phyloP scores from a whole-genome alignment of 2,797 vertebrate species.

The Xerus rutilus region DNA sequence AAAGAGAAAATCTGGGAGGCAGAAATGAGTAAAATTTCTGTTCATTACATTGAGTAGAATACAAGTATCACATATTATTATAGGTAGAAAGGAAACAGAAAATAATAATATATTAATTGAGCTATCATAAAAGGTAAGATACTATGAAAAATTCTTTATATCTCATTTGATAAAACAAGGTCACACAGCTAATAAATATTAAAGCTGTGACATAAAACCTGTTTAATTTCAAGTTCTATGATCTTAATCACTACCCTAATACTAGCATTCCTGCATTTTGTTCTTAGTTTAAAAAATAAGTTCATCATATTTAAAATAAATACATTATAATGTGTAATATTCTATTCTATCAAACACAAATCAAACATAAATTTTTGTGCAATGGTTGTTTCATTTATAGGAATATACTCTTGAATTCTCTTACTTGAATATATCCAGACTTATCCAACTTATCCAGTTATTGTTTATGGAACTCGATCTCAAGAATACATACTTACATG shows the following conservation, averaged over 20 bases:
- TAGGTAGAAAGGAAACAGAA: neutral
- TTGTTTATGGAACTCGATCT: neutral
- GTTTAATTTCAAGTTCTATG: neutral
- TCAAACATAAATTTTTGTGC: neutral
- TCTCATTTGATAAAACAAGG: neutral
- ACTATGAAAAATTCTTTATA: neutral
- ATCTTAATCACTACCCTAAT: neutral
- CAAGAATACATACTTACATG: neutral
- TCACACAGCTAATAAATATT: neutral
- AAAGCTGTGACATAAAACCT: neutral
- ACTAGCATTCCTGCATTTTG: neutral
- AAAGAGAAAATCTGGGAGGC: neutral
- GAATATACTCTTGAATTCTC: neutral
- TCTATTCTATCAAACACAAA: neutral
- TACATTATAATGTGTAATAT: neutral
- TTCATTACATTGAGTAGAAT: neutral
- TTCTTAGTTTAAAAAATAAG: neutral
- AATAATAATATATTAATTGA: neutral
- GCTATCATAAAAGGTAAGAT: neutral
- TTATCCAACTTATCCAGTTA: neutral
- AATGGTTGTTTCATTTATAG: slow-evolving; percentile 5
- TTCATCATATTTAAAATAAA: neutral
- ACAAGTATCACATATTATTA: neutral
- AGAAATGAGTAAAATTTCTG: neutral
- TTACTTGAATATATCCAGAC: neutral